phyloP scores from a whole-genome alignment of 1,140 invertebrate species.

The Arion vulgaris region DNA sequence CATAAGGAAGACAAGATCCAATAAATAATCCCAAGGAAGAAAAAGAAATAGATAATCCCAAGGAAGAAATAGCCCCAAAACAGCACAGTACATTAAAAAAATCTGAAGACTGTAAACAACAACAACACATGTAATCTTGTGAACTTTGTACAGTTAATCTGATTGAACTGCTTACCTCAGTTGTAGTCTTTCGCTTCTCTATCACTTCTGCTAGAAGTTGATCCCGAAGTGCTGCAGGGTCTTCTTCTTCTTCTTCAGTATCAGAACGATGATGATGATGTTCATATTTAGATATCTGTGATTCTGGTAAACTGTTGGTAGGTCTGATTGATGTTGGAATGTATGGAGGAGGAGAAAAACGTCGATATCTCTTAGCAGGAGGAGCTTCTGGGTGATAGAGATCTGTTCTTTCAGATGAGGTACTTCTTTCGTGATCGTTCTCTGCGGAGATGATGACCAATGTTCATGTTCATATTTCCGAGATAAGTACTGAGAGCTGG shows the following conservation, averaged over 20 bases:
- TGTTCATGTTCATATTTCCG: not conserved
- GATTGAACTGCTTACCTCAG: conserved; percentile 17
- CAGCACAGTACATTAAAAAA: too few species aligned
- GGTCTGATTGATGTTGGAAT: conserved; percentile 27
- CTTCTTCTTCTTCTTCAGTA: conserved; percentile 25
- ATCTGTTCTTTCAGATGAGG: not conserved
- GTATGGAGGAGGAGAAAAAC: conserved; percentile 27
- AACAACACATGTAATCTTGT: too few species aligned
- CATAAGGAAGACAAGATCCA: too few species aligned
- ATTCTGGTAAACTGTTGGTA: not conserved
- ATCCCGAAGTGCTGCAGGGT: not conserved
- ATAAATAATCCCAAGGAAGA: too few species aligned
- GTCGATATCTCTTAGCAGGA: not conserved
- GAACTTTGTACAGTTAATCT: too few species aligned
- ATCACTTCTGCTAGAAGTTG: conserved; percentile 13
- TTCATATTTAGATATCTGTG: not conserved
- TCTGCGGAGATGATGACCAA: not conserved
- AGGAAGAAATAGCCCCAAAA: too few species aligned
- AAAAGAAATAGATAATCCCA: too few species aligned
- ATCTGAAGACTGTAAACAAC: too few species aligned
- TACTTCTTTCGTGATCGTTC: not conserved
- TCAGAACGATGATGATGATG: not conserved
- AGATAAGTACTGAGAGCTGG: not conserved
- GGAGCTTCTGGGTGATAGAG: conserved; percentile 6
- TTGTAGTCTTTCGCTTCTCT: conserved; percentile 2